Conservation (phyloP, 1,140 invertebrate genomes). For the Metaphire vulgaris region DNA sequence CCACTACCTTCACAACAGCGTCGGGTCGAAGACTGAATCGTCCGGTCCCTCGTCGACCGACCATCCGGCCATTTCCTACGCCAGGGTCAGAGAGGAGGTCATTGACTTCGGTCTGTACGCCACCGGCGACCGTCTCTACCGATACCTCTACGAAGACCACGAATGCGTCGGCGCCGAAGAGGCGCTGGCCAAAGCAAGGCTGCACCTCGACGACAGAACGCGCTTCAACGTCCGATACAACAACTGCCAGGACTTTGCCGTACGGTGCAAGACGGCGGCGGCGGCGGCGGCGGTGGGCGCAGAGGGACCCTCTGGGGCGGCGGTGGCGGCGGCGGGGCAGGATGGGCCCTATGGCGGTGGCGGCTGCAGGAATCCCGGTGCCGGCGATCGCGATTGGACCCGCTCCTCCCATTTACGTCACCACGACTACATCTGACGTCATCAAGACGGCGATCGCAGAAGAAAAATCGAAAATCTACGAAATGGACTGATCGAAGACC, state of each 20-base stretch:
- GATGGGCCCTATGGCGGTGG: too few relatives aligned
- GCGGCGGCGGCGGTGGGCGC: too few relatives aligned
- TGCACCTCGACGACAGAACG: neutral
- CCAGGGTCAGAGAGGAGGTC: neutral
- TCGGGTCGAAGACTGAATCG: neutral
- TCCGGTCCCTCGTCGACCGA: neutral
- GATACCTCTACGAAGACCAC: neutral
- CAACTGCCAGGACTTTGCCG: neutral
- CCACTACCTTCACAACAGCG: neutral
- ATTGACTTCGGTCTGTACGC: neutral
- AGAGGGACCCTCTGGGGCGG: neutral
- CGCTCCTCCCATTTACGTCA: too few relatives aligned
- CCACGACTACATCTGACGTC: too few relatives aligned
- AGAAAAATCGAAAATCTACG: neutral
- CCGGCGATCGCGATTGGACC: too few relatives aligned
- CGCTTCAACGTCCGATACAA: neutral
- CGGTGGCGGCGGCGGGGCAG: too few relatives aligned
- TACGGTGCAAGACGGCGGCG: neutral
- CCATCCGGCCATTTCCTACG: neutral
- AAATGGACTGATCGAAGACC: too few relatives aligned
- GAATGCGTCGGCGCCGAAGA: neutral
- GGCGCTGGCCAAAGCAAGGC: neutral
- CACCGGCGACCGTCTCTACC: neutral
- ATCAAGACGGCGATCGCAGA: too few relatives aligned
- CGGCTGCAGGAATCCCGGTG: neutral